Evolutionary conservation across 2,797 vertebrate species (phyloP).

Genomic region (Molossus molossus): DNA sequence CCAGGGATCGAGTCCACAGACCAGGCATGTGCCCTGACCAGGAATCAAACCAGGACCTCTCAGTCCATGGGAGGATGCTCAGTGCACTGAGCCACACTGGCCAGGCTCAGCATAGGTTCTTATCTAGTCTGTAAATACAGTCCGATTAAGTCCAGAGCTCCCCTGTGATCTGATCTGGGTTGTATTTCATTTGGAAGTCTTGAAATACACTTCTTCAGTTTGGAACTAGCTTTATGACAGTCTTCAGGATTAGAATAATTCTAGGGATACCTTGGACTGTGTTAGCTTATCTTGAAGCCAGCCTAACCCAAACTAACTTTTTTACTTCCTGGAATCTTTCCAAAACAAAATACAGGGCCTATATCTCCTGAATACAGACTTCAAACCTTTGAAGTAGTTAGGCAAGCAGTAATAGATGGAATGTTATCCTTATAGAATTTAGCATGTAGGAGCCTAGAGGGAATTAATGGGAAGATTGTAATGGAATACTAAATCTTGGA

Average conservation of each 20-base stretch:
- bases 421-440: constrained; percentile 59
- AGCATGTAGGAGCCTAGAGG: background rate
- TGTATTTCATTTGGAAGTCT: constrained; percentile 35
- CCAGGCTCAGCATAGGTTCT: background rate
- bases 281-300: constrained; percentile 53
- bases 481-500: constrained; percentile 64
- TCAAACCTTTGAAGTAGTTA: constrained; percentile 9
- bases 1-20: too few species aligned
- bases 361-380: background rate
- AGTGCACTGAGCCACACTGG: too few species aligned
- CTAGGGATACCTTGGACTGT: background rate
- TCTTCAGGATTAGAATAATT: constrained; percentile 61
- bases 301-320: constrained; percentile 5
- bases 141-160: constrained; percentile 2
- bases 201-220: constrained; percentile 32
- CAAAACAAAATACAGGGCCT: constrained; percentile 7
- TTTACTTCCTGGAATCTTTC: constrained; percentile 26
- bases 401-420: background rate
- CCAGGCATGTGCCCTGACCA: too few species aligned
- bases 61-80: too few species aligned
- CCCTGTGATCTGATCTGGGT: constrained; percentile 20
- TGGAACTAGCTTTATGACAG: background rate
- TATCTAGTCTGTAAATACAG: constrained; percentile 18
- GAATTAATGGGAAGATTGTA: constrained; percentile 68
- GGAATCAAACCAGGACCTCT: too few species aligned